phyloP scores from a whole-genome alignment of 2,113 vertebrate genomes.

The Scomber scombrus region DNA sequence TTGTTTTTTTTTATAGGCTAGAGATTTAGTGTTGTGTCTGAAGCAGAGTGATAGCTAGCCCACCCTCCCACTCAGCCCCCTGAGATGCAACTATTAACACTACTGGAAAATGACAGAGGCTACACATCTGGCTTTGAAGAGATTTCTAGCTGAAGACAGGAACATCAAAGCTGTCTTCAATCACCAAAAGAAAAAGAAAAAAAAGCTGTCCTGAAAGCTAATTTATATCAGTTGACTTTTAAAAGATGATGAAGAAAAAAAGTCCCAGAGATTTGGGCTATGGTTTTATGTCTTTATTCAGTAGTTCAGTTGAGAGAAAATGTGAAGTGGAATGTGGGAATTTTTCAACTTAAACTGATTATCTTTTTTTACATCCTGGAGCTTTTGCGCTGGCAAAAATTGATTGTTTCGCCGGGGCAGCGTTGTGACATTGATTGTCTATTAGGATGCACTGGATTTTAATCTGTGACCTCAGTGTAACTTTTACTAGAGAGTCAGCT shows the following conservation, averaged over 20 bases:
- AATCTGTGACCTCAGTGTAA: background rate
- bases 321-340: background rate
- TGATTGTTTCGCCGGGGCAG: background rate
- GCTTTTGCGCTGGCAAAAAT: background rate
- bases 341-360: slow-evolving; percentile 27
- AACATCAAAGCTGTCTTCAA: slow-evolving; percentile 48
- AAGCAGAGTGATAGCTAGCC: slow-evolving; percentile 26
- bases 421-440: background rate
- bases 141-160: slow-evolving; percentile 31
- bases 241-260: slow-evolving; percentile 9
- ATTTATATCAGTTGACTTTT: slow-evolving; percentile 4
- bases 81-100: slow-evolving; percentile 55
- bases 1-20: slow-evolving; percentile 39
- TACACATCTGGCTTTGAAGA: slow-evolving; percentile 61
- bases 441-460: background rate
- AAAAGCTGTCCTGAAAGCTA: slow-evolving; percentile 11
- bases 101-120: slow-evolving; percentile 50
- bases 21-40: slow-evolving; percentile 18
- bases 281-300: slow-evolving; percentile 5
- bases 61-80: slow-evolving; percentile 6
- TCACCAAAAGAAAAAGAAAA: no score
- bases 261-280: background rate
- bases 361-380: background rate
- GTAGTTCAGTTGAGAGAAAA: background rate
- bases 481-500: background rate